Evolutionary conservation across 2,797 vertebrate genomes (phyloP), one percentile per base, ranked within the genome.

Genomic region (Sebastes steindachneri): DNA sequence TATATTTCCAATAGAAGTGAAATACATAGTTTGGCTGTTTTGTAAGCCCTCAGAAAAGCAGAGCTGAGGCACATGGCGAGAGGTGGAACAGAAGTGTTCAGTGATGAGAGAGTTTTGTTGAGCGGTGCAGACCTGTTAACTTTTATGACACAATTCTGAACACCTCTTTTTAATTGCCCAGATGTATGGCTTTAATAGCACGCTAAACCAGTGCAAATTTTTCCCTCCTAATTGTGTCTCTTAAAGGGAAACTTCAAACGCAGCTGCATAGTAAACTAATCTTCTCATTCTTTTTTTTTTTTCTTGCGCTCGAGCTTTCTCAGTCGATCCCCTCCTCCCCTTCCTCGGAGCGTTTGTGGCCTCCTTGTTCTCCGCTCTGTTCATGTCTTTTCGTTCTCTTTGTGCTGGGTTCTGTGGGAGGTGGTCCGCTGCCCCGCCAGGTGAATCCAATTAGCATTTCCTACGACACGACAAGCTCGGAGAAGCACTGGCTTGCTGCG

Each of bases 151-250:
- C 87, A 72, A 91, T 91, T 85, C 88, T 83, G 90, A 95, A 95
- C 95, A 95, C 94, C 94, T 80, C 84, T 77, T 58, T 93, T 94
- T 95, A 94, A 96, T 92, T 93, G 94, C 84, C 95, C 96, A 95
- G 95, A 96, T 96, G 95, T 93, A 89, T 74, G 88, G 80, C 73
- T 94, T 93, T 93, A 95, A 95, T 82, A 78, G 93, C 80, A 54
- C 4, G 77, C 82, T 84, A 75, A 84, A 90, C 86, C 86, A 66
- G 85, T 77, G 89, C 89, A 92, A 95, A 91, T 82, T 58, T 95
- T 91, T 90, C 68, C 86, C 90, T 82, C 85, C 89, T 95, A 95
- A 95, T 94, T 95, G 93, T 95, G 93, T 95, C 92, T 95, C 88
- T 93, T 90, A 94, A 94, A 94, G 83, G 69, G 60, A 70, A 91